Base-by-base conservation (phyloP, 2,888 invertebrate species). In the Hirtodrosophila histrioides region DNA sequence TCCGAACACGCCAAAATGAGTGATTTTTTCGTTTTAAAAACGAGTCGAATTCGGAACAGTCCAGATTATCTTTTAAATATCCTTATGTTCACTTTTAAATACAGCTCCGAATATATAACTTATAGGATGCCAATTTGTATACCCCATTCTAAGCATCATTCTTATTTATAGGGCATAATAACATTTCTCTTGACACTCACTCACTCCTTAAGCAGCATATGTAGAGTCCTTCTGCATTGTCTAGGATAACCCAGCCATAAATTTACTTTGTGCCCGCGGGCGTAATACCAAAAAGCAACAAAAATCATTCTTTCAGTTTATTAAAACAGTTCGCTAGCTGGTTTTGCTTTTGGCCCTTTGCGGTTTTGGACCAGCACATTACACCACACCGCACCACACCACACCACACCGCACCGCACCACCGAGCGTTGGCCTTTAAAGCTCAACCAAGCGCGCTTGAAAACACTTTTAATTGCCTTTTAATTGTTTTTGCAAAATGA, bases 391-490 rank as follows among this genome's bases (percentile, higher is more conserved):
- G 9, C 8, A 35, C 3, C 29, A 39, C 31, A 36, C 37, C 2
- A 10, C 5, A 7, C 31, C 10, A 27, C 39, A 5, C 4, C 8
- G 7, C n/a, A 31, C 7, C 6, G 27, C 6, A 29, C 1, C 5
- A 8, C 6, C 27, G 9, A n/a, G 4, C 9, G 10, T 35, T 65
- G 12, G 43, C 55, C 43, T 70, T 75, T 70, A 65, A 69, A 72
- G 66, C 80, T 66, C 56, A 65, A 33, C 65, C 56, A 56, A 56
- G 66, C 66, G 55, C 45, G 44, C 58, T 58, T 54, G 60, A 66
- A 88, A 88, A 64, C 67, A 68, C 81, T 75, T 85, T 87, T 86
- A 86, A 86, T 86, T 88, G 88, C 71, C 73, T 87, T 88, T 89
- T 86, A 86, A 86, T 86, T 86, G 86, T 89, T 89, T 88, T 70